Evolutionary conservation across 2,113 vertebrate species (phyloP).

Genomic region (Promerops cafer): DNA sequence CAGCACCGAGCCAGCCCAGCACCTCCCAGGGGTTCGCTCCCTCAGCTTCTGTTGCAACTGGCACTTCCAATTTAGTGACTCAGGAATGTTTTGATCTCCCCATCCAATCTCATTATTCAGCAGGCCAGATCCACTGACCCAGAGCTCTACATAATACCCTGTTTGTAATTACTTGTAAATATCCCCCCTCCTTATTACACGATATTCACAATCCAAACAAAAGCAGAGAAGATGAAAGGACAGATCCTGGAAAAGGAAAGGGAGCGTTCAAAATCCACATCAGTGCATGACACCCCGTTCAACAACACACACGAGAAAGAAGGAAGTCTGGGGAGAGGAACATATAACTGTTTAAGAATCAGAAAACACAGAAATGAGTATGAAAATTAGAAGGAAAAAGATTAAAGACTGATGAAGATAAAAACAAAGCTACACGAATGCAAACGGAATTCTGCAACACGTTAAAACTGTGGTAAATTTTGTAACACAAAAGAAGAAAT

Average conservation of each 20-base stretch:
- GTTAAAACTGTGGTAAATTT: background rate
- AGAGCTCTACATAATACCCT: conserved; percentile 18
- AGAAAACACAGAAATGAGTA: background rate
- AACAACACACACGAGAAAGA: background rate
- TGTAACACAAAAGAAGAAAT: background rate
- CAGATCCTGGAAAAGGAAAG: fast-evolving
- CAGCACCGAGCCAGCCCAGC: background rate
- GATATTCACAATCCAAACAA: background rate
- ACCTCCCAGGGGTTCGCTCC: background rate
- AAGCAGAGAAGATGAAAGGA: background rate
- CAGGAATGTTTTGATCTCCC: conserved; percentile 22
- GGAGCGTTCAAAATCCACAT: background rate
- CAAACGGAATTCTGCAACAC: background rate
- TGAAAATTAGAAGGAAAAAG: background rate
- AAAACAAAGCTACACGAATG: background rate
- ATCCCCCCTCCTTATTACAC: background rate
- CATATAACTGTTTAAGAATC: background rate
- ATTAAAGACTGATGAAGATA: background rate
- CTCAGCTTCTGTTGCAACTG: background rate
- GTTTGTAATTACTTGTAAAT: background rate
- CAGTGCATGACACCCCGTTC: fast-evolving
- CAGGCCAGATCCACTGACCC: conserved; percentile 38
- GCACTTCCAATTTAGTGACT: background rate
- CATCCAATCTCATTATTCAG: conserved; percentile 22
- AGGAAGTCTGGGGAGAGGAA: background rate